Evolutionary conservation across 1,140 invertebrate genomes (phyloP), one percentile per base, ranked within the genome.

Genomic region (Brachionus asplanchnoidis): DNA sequence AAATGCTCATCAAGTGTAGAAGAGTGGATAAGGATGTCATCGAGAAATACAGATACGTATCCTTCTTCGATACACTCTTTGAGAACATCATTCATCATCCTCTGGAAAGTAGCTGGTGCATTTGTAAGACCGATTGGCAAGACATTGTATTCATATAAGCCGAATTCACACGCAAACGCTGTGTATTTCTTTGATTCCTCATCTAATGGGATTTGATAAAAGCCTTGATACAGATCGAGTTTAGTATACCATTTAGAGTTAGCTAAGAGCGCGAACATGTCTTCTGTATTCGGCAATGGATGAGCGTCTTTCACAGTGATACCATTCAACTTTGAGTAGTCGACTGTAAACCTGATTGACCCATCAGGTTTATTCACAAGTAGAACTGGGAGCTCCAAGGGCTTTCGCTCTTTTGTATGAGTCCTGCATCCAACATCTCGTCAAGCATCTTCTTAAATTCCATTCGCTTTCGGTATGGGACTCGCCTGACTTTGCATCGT

Each of bases 341-440:
- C 73, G 36, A 53, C 23, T 4, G 73, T 77, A 14, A 77, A 46
- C 42, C 73, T 32, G 12, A 77, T 77, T 7, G 40, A n/a, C 2
- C 68, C 68, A 20, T 73, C 68, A 14, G n/a, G 68, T 26, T 73
- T 73, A 36, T n/a, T 20, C 6, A 73, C 68, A 7, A 73, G 20
- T 7, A 40, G 68, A 8, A 73, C 32, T 7, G 68, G 68, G 73
- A 77, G 9, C 46, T 77, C 73, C 73, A 77, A 11, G 40, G 40
- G 20, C 17, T 46, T n/a, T 40, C 23, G n/a, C 40, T 46, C 17
- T 44, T 44, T 20, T 53, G 40, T 44, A 77, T 77, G 11, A 77
- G 84, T 46, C 53, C 85, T 26, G 68, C 32, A 23, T 87, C n/a
- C n/a, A 82, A 60, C 78, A 82, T 82, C 17, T 56, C 53, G 12